These are phyloP conservation scores for Heterotilapia buettikoferi DNA, from an alignment of 2,113 vertebrate species.

Conservation along the genomic window DNA sequence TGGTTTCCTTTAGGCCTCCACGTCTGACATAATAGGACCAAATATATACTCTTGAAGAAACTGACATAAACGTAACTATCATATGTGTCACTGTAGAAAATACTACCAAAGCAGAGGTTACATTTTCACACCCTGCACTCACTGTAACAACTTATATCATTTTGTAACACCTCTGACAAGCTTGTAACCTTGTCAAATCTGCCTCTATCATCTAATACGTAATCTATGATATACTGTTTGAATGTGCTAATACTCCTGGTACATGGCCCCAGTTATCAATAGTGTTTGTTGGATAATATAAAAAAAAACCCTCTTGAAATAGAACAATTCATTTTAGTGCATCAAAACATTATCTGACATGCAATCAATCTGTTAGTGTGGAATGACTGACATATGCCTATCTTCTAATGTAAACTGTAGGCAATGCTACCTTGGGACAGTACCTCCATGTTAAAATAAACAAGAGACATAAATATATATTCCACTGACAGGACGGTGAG, in stretches of 20 bases:
- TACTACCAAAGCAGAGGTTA: conserved; percentile 9
- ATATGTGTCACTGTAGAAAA: conserved; percentile 26
- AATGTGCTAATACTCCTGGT: conserved; percentile 28
- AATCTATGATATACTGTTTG: neutral
- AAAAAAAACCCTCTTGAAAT: neutral
- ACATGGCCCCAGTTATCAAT: conserved; percentile 9
- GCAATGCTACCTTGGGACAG: conserved; percentile 33
- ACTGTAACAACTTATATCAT: neutral
- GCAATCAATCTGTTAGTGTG: conserved; percentile 38
- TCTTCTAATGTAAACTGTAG: conserved; percentile 49
- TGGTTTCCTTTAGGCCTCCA: neutral
- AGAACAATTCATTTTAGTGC: conserved; percentile 39
- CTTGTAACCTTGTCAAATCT: neutral
- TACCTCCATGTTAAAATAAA: conserved; percentile 32
- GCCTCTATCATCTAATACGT: neutral
- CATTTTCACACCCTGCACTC: neutral
- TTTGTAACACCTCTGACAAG: neutral
- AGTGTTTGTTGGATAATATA: neutral
- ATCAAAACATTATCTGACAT: conserved; percentile 34
- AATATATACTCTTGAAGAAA: conserved; percentile 6
- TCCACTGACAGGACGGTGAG: neutral
- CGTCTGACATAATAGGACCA: neutral
- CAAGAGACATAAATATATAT: conserved; percentile 18
- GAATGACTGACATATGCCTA: conserved; percentile 40
- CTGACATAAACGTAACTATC: neutral